Base-by-base conservation (phyloP, 2,797 vertebrate genomes). In the Thaleichthys pacificus region DNA sequence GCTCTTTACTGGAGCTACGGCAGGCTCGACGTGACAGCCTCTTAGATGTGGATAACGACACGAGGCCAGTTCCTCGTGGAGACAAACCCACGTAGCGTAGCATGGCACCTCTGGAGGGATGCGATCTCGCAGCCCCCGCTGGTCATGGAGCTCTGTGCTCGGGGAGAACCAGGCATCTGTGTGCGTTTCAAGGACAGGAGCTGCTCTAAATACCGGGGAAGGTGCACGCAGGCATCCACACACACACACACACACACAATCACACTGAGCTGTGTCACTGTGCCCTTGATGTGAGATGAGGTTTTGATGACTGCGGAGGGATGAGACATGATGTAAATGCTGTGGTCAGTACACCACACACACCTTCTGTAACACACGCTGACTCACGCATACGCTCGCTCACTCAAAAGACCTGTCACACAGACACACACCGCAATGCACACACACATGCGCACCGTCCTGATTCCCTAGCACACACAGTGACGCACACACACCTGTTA, bases 341-440 rank as follows among this genome's bases (percentile, higher is more conserved):
- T 62, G 61, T 62, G 61, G 61, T 62, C 61, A 62, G 61, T 17
- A 15, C 26, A 32, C 30, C 61, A 63, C 17, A 63, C 61, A 63
- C 61, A 35, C 30, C 32, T 17, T n/a, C 61, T n/a, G n/a, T 3
- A 5, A 12, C 32, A 65, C 32, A 65, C 32, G n/a, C 19, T 19
- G 32, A 38, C 28, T 32, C 30, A 38, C 17, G 26, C 26, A 26
- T 9, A 2, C 11, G 4, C 54, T 17, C 54, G 4, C 19, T 42
- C 38, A 12, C 38, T 51, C 21, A 66, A 19, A 66, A 47, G 14
- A 66, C 38, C 17, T 22, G 2, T 72, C 24, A 26, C 56, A 80
- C 57, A 51, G 17, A 47, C 66, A 82, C 72, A 57, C 62, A 75
- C 7, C 35, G 19, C 32, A 69, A 61, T 70, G 49, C 71, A 21